phyloP scores from a whole-genome alignment of 2,113 vertebrate species.

The Chascanopsetta lugubris region DNA sequence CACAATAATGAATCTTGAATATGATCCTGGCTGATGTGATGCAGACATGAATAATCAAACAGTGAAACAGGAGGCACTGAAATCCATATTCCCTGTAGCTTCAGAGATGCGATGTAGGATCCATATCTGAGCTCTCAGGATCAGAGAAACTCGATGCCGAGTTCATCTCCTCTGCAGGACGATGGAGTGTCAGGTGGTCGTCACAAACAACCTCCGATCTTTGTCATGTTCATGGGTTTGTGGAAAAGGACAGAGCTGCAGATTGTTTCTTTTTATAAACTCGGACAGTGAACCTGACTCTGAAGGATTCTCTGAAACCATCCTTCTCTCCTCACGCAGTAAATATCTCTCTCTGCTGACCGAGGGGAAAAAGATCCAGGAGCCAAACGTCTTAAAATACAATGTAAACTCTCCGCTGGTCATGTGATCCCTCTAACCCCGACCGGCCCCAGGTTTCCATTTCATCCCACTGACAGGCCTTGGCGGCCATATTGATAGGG shows the following conservation, averaged over 20 bases:
- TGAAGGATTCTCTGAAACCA: too few relatives aligned
- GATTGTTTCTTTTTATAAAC: too few relatives aligned
- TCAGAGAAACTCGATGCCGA: conserved; percentile 31
- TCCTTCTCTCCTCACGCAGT: background rate
- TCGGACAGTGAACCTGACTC: too few relatives aligned
- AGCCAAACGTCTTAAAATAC: conserved; percentile 19
- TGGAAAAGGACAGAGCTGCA: background rate
- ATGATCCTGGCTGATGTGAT: background rate
- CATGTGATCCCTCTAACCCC: conserved; percentile 54
- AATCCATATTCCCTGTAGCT: background rate
- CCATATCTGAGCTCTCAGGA: conserved; percentile 12
- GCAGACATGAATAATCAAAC: conserved; percentile 18
- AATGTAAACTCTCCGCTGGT: conserved; percentile 26
- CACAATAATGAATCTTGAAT: background rate
- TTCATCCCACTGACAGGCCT: conserved; percentile 52
- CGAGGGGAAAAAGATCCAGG: conserved; percentile 1
- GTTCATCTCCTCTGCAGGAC: conserved; percentile 31
- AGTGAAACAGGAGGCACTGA: background rate
- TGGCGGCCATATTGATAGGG: conserved; percentile 58
- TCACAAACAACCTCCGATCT: conserved; percentile 6
- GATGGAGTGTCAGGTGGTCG: conserved; percentile 20
- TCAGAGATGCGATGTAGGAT: conserved; percentile 43
- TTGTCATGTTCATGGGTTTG: background rate
- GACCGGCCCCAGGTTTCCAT: conserved; percentile 25
- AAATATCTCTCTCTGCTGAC: conserved; percentile 1